Percentiles rank a stretch among this genome's conserved stretches.
phyloP scores from a whole-genome alignment of 2,113 vertebrate genomes.

The Rhea americana region DNA sequence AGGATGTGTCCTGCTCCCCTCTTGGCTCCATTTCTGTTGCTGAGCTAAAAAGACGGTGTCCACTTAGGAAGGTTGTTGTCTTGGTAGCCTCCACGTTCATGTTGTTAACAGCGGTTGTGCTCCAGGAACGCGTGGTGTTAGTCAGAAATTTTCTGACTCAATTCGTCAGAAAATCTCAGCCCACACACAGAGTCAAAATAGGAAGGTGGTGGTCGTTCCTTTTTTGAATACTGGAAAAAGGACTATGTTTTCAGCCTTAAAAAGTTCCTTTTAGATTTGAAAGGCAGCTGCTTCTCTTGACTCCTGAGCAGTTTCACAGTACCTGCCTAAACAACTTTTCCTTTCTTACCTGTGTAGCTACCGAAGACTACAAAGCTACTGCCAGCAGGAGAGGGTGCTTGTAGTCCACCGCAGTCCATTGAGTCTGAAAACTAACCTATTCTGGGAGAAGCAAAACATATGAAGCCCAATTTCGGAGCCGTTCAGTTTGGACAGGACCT shows the following conservation, averaged over 20 bases:
- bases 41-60: background rate
- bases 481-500: background rate
- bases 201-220: background rate
- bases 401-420: fast-evolving
- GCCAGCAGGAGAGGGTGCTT: background rate
- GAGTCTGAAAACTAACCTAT: background rate
- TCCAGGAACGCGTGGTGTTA: background rate
- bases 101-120: background rate
- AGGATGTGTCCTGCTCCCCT: background rate
- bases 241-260: background rate
- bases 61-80: background rate
- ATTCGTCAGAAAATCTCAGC: background rate
- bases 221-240: background rate
- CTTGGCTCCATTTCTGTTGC: slow-evolving; percentile 14
- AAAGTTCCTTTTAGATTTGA: background rate
- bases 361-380: background rate
- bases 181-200: background rate
- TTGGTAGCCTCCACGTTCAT: background rate
- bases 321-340: background rate
- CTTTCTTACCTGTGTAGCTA: background rate
- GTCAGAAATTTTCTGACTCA: background rate
- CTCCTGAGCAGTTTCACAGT: background rate
- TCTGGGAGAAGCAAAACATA: background rate
- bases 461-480: background rate
- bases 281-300: background rate